phyloP scores from a whole-genome alignment of 2,888 invertebrate species.

The Xiphydria camelus region DNA sequence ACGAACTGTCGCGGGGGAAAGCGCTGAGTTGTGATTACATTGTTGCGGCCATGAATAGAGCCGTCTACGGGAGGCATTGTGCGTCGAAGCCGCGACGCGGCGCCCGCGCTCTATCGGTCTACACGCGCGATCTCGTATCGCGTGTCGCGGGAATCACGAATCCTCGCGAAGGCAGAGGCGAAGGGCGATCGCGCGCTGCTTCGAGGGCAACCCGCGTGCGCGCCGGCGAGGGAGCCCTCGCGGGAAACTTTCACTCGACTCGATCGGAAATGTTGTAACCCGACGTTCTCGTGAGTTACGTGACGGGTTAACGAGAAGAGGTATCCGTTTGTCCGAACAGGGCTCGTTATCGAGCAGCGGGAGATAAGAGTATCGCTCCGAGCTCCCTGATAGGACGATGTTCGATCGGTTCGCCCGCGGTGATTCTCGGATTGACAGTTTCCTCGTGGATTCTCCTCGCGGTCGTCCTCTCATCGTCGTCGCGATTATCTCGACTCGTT shows the following conservation, averaged over 20 bases:
- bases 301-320: neutral
- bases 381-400: too few species aligned
- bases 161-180: too few species aligned
- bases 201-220: too few species aligned
- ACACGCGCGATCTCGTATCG: too few species aligned
- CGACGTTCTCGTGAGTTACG: neutral
- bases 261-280: neutral
- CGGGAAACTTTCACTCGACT: neutral
- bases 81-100: slow-evolving; percentile 31
- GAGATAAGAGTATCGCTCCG: slow-evolving; percentile 6
- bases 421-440: too few species aligned
- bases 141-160: too few species aligned
- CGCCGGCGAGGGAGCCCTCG: too few species aligned
- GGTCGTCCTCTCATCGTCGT: too few species aligned
- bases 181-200: too few species aligned
- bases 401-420: too few species aligned
- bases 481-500: too few species aligned
- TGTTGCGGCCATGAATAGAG: slow-evolving; percentile 47
- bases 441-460: too few species aligned
- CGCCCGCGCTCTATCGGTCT: slow-evolving; percentile 28
- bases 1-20: slow-evolving; percentile 32
- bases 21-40: slow-evolving; percentile 50
- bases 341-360: slow-evolving; percentile 12
- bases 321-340: neutral
- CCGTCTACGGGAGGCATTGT: slow-evolving; percentile 41